Base-by-base conservation (phyloP, 2,888 invertebrate genomes). In the Hirtodrosophila alboralis region DNA sequence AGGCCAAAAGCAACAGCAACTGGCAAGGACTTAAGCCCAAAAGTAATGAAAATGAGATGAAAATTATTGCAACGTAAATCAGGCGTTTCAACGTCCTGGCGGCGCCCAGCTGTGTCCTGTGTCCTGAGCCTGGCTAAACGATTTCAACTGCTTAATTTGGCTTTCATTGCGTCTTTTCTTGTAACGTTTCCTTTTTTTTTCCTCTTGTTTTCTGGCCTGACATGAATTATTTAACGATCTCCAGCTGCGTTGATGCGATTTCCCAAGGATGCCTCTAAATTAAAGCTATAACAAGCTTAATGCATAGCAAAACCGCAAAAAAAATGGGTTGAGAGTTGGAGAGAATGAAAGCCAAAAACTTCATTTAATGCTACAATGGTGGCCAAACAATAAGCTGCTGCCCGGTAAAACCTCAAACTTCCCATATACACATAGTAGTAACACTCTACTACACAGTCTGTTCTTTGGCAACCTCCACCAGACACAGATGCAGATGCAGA, bases 151-250 rank as follows among this genome's bases (percentile, higher is more conserved):
- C 86, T 86, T 86, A 87, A 86, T 86, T 86, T 86, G 86, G 86
- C 84, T 87, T 85, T 86, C 87, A 77, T 80, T 84, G 84, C 84
- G 71, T 58, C 62, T 69, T 61, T 84, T 66, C 44, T 59, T 57
- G 36, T 56, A 26, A 43, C 31, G 23, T 57, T 9, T 6, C 16
- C 1, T 37, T 33, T 31, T 16, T 41, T 34, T 48, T 47, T 3
- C 4, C 18, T 18, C 4, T 41, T 33, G 43, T 68, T 71, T 10
- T 33, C 52, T 36, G 45, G 73, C 60, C 85, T 76, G 79, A 79
- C 80, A 86, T 84, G 85, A 84, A 84, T 84, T 86, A 84, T 84
- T 86, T 84, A 81, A 84, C 77, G 79, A 86, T 84, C 77, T 86
- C 84, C 84, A 75, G 86, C 86, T 77, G 84, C 54, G 84, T 60